phyloP scores from a whole-genome alignment of 1,140 invertebrate genomes.

The Maconellicoccus hirsutus region DNA sequence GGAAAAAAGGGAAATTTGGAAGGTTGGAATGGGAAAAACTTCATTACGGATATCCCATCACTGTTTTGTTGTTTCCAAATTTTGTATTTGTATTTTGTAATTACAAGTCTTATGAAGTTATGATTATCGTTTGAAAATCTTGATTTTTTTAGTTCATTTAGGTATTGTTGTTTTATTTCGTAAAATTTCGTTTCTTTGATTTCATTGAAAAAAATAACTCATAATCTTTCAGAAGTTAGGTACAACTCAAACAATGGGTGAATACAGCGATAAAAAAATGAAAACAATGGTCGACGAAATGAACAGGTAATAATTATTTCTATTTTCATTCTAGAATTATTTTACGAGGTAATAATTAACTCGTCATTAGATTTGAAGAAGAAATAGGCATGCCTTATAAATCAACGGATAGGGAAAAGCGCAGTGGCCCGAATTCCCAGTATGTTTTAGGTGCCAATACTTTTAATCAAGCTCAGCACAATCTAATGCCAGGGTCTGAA shows the following conservation, averaged over 20 bases:
- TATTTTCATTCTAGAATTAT: not conserved
- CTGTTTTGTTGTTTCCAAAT: too few species aligned
- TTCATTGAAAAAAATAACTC: too few species aligned
- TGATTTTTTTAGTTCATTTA: too few species aligned
- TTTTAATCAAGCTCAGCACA: not conserved
- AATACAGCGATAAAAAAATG: slow-evolving; percentile 27
- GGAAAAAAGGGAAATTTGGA: too few species aligned
- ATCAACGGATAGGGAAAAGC: not conserved
- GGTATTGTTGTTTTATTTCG: too few species aligned
- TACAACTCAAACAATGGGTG: not conserved
- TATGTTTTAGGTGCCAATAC: not conserved
- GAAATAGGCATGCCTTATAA: slow-evolving; percentile 30
- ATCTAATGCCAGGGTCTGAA: slow-evolving; percentile 5
- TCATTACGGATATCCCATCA: too few species aligned
- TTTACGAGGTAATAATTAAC: slow-evolving; percentile 12
- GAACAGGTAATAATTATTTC: slow-evolving; percentile 29
- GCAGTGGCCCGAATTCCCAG: not conserved
- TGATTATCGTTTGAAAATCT: too few species aligned
- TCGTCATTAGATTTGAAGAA: slow-evolving; percentile 31
- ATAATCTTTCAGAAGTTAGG: too few species aligned
- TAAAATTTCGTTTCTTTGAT: too few species aligned
- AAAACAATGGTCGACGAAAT: slow-evolving; percentile 32
- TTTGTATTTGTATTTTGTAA: too few species aligned
- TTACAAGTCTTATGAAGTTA: too few species aligned
- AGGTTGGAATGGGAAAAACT: too few species aligned